Evolutionary conservation across 2,888 invertebrate genomes (phyloP), one percentile per base, ranked within the genome.

Genomic region (Drosophila rellima): DNA sequence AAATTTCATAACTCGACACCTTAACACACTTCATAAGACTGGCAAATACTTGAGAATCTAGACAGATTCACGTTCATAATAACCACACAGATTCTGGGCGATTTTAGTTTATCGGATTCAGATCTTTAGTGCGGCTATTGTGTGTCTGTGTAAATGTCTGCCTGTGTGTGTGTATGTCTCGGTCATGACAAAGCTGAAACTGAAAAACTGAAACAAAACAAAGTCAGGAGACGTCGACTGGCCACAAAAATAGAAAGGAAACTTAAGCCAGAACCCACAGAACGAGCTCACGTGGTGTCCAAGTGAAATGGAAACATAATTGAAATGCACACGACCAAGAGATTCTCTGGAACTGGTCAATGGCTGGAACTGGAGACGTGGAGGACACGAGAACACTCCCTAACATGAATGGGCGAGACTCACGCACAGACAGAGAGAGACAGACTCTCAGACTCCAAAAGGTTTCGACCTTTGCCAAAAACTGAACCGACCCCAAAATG

Each of bases 391-490:
- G 26, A 23, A 48, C 31, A 33, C 48, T 20, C 39, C 18, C 40
- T 55, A 33, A 33, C 63, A 45, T 74, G 71, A 86, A 87, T 82
- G 87, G 84, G 44, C 84, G 29, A 56, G 87, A 67, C 85, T 66
- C 85, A 82, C 82, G 88, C 87, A 82, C 68, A 70, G 62, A 40
- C 55, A 31, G 18, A 18, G 29, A 20, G 37, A 42, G 33, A 26
- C 8, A 15, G 37, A 29, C 23, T 1, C 11, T 17, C 37, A 15
- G 33, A n/a, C 40, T 20, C 47, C 45, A 20, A 65, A 50, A 71
- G 66, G 60, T 57, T 61, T 44, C 37, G 54, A 52, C 39, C 56
- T 35, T 33, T 56, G 33, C 26, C 35, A 40, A 47, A 42, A 15
- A 45, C 45, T n/a, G 61, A 40, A 20, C 2, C 54, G 45, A 60